A percentile compares a stretch with the other conserved stretches of the same genome.
Conservation (phyloP, 2,888 invertebrate genomes). For the Hecatera dysodea region DNA sequence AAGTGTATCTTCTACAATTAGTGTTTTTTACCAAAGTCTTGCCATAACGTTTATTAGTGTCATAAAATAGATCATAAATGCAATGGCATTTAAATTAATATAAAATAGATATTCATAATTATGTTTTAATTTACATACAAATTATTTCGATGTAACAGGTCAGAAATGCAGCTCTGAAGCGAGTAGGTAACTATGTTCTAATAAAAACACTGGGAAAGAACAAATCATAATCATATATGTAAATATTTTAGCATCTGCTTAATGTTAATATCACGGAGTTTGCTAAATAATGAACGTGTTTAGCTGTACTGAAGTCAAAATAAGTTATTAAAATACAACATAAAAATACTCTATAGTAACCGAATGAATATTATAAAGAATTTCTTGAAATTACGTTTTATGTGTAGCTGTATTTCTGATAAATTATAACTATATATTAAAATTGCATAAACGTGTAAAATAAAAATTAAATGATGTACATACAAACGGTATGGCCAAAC, state of each 20-base stretch:
- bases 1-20: conserved; percentile 9
- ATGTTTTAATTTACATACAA: background rate
- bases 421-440: background rate
- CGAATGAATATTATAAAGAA: background rate
- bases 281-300: background rate
- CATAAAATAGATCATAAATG: conserved; percentile 36
- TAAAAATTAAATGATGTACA: conserved; percentile 11
- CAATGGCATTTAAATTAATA: conserved; percentile 36
- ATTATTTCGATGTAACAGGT: background rate
- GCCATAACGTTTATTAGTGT: conserved; percentile 52
- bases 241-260: background rate
- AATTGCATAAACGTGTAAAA: conserved; percentile 13
- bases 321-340: too few species aligned
- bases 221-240: background rate
- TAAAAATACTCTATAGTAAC: conserved; percentile 2
- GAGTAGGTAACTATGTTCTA: background rate
- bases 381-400: background rate
- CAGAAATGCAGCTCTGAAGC: conserved; percentile 26
- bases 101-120: conserved; percentile 12
- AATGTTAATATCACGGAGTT: background rate
- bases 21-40: conserved; percentile 60
- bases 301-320: background rate
- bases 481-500: conserved; percentile 5
- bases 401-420: conserved; percentile 33
- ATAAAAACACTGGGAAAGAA: background rate